Conservation (phyloP, 2,888 invertebrate species). For the Stenichneumon culpator region DNA sequence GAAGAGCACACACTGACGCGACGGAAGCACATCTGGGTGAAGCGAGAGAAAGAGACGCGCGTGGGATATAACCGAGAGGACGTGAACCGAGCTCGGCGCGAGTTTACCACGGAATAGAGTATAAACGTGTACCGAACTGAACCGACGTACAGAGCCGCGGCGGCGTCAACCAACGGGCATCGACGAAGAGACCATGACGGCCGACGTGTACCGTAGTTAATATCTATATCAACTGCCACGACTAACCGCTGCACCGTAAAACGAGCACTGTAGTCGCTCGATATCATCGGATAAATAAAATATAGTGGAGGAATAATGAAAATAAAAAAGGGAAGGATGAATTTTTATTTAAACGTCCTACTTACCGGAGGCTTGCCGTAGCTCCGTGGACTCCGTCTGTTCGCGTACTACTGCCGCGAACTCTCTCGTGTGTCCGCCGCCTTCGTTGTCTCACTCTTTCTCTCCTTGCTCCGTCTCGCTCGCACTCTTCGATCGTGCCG, state of each 20-base stretch:
- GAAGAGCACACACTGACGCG: constrained; percentile 1
- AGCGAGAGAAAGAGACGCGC: constrained; percentile 68
- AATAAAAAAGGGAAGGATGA: constrained; percentile 10
- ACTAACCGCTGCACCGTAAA: constrained; percentile 4
- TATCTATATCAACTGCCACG: constrained; percentile 17
- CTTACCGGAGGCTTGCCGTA: constrained; percentile 70
- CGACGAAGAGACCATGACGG: constrained; percentile 53
- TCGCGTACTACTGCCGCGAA: constrained; percentile 69
- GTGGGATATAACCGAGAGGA: constrained; percentile 83
- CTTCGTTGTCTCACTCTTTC: constrained; percentile 62
- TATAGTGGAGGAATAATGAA: not conserved
- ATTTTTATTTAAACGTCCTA: constrained; percentile 69
- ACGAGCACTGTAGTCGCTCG: constrained; percentile 11
- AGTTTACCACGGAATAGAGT: constrained; percentile 63
- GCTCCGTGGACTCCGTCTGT: constrained; percentile 69
- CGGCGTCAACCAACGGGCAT: constrained; percentile 52
- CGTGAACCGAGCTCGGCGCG: constrained; percentile 64
- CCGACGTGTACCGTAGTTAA: constrained; percentile 25
- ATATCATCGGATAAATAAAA: constrained; percentile 11
- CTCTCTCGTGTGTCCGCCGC: constrained; percentile 68
- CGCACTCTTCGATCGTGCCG: constrained; percentile 1
- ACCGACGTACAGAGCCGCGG: constrained; percentile 51
- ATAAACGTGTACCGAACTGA: constrained; percentile 31
- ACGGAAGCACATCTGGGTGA: constrained; percentile 67
- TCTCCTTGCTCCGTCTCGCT: constrained; percentile 27